Evolutionary conservation across 2,888 invertebrate genomes (phyloP), one percentile per base, ranked within the genome.

Genomic region (Synanthedon myopaeformis): DNA sequence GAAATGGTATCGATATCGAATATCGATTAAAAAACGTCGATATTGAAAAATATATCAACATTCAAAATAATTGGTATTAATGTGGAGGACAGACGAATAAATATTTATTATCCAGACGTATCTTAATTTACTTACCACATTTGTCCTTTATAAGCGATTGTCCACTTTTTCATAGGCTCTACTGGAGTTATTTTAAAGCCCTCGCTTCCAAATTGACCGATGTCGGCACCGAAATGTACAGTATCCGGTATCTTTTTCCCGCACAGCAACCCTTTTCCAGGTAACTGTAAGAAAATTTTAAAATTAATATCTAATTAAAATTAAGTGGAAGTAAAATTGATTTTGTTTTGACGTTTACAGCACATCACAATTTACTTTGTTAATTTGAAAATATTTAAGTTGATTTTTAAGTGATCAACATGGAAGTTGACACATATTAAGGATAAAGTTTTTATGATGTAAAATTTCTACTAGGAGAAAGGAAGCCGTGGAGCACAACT

Each of bases 101-200:
- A 35, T 35, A 35, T 35, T 6, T 28, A 28, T 5, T 35, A 35
- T 35, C 2, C 35, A 35, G 35, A 1, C 35, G 8, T 35, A 8
- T 35, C 10, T 35, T 35, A 35, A 35, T 10, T 35, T 49, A 50
- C 71, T 69, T 61, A 89, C 90, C 90, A 90, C 89, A 95, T 90
- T 61, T 90, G 85, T 8, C 95, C 95, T 49, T 89, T 88, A 71
- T 91, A 96, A 3, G 84, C 73, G 0, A 95, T 65, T 13, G 82
- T 88, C 95, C 95, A 96, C 49, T 84, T 84, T 62, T 90, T 90
- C 95, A 96, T 95, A 1, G 94, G 91, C 55, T 90, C 89, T 0
- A 92, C 76, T 0, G 92, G 92, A 14, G 88, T 88, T 45, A 94
- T 89, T 48, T 80, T 82, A 48, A 94, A 83, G 0, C 95, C 95